Conservation (phyloP, 2,888 invertebrate species). For the Amiota mariae region DNA sequence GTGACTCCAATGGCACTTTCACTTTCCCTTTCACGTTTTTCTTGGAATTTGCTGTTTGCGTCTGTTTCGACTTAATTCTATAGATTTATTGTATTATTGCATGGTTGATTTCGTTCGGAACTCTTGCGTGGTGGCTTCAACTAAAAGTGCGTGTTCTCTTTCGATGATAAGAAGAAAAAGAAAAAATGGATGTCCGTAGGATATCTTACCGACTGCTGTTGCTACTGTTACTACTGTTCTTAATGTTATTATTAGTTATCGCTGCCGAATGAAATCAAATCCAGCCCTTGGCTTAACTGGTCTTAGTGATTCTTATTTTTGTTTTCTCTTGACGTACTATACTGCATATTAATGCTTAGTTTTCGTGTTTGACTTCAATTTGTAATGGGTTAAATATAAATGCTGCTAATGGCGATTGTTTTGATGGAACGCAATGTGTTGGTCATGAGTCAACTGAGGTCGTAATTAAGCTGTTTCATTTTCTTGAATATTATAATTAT, state of each 20-base stretch:
- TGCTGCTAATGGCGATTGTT: too few relatives aligned
- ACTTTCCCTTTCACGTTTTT: slow-evolving; percentile 8
- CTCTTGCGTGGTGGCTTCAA: slow-evolving; percentile 16
- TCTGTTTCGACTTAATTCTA: slow-evolving; percentile 10
- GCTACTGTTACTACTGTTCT: background rate
- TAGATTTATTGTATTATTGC: slow-evolving; percentile 29
- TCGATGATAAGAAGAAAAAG: background rate
- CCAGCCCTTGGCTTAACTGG: too few relatives aligned
- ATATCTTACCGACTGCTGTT: background rate
- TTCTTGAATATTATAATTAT: too few relatives aligned
- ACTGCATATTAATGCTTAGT: slow-evolving; percentile 9
- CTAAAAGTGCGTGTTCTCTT: slow-evolving; percentile 12
- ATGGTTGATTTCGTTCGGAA: slow-evolving; percentile 21
- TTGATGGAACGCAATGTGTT: too few relatives aligned
- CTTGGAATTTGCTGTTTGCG: background rate
- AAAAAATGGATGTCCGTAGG: background rate
- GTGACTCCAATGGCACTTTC: background rate
- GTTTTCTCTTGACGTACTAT: background rate
- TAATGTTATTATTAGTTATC: slow-evolving; percentile 29
- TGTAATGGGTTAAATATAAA: background rate
- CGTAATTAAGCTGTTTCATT: too few relatives aligned
- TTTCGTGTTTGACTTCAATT: slow-evolving; percentile 18
- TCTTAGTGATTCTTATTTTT: background rate
- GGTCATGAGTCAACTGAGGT: too few relatives aligned
- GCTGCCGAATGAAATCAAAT: background rate